phyloP scores from a whole-genome alignment of 2,888 invertebrate species.

The Eupithecia insigniata region DNA sequence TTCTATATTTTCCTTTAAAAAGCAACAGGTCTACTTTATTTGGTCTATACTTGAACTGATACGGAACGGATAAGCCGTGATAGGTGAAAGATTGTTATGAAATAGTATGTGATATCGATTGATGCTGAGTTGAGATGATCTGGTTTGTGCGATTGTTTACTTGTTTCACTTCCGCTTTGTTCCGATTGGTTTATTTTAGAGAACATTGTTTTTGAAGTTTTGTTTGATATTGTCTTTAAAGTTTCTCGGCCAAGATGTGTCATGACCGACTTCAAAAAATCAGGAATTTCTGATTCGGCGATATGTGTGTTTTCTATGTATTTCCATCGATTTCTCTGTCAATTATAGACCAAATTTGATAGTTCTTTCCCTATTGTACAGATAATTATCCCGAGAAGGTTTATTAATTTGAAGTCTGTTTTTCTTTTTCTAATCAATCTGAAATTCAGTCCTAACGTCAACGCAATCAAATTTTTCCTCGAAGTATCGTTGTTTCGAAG shows the following conservation, averaged over 20 bases:
- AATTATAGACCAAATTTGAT: no score
- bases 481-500: not conserved
- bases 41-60: slow-evolving; percentile 37
- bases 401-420: no score
- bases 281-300: no score
- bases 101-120: slow-evolving; percentile 36
- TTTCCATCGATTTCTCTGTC: no score
- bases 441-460: no score
- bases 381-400: no score
- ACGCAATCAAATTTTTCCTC: no score
- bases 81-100: slow-evolving; percentile 41
- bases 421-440: no score
- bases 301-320: no score
- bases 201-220: slow-evolving; percentile 1
- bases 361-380: no score
- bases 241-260: not conserved
- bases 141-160: slow-evolving; percentile 27
- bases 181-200: not conserved
- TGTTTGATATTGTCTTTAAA: not conserved
- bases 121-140: slow-evolving; percentile 21
- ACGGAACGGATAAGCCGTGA: slow-evolving; percentile 36
- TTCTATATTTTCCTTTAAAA: slow-evolving; percentile 23
- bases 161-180: not conserved
- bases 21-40: slow-evolving; percentile 44
- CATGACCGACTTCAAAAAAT: no score